These are phyloP conservation scores for Hylaeus volcanicus DNA, from an alignment of 1,140 invertebrate species.

Conservation along the genomic window DNA sequence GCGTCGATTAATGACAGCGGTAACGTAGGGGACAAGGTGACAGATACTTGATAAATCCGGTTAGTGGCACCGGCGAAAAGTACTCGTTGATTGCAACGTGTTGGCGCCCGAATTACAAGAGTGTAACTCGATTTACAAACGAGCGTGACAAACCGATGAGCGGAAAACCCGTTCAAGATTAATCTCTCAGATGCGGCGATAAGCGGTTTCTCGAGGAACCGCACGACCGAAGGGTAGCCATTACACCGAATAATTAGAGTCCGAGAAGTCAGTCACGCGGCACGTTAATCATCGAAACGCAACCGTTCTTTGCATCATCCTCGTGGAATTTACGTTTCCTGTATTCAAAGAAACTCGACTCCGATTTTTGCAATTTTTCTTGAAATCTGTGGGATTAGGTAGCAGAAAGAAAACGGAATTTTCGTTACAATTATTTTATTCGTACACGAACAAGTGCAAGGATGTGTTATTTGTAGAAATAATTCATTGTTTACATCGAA, in stretches of 20 bases:
- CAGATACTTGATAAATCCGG: background rate
- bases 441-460: too few species aligned
- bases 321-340: background rate
- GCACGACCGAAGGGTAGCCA: background rate
- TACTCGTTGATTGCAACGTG: background rate
- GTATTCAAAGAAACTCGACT: background rate
- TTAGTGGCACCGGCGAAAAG: background rate
- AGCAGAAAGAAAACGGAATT: too few species aligned
- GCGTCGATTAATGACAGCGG: background rate
- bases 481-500: too few species aligned
- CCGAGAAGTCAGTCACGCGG: slow-evolving; percentile 32
- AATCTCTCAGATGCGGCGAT: background rate
- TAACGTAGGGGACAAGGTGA: background rate
- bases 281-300: slow-evolving; percentile 24
- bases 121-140: slow-evolving; percentile 8
- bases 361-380: background rate
- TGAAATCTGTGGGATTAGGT: too few species aligned
- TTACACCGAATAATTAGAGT: slow-evolving; percentile 24
- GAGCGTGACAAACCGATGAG: slow-evolving; percentile 19
- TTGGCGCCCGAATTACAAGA: background rate
- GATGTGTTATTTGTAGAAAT: too few species aligned
- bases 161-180: background rate
- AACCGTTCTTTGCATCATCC: background rate
- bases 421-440: too few species aligned
- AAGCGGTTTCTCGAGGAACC: background rate